phyloP scores from a whole-genome alignment of 2,113 vertebrate species.

The Bufo bufo region DNA sequence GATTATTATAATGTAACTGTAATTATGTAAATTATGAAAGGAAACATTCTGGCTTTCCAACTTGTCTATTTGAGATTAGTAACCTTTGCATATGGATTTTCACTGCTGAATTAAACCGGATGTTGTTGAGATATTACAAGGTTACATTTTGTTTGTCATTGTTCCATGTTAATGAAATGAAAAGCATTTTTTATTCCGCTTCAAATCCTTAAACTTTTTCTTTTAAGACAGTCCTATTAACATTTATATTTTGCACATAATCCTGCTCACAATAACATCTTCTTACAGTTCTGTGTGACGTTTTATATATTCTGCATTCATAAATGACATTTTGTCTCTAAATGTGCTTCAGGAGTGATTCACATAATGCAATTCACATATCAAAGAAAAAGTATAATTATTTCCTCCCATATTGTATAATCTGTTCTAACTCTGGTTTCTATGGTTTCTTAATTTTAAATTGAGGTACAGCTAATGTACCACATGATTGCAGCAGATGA shows the following conservation, averaged over 20 bases:
- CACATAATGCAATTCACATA: conserved; percentile 28
- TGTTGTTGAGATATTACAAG: not conserved
- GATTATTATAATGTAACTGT: too few relatives aligned
- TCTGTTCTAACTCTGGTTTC: conserved; percentile 8
- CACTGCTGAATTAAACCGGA: not conserved
- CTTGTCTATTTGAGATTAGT: too few relatives aligned
- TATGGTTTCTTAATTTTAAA: conserved; percentile 34
- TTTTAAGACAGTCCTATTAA: not conserved
- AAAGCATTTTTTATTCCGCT: not conserved
- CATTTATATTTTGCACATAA: not conserved
- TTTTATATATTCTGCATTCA: conserved; percentile 17
- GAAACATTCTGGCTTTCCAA: too few relatives aligned
- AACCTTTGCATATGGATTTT: too few relatives aligned
- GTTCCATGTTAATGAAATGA: not conserved
- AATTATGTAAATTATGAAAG: too few relatives aligned
- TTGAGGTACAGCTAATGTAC: not conserved
- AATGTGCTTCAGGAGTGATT: not conserved
- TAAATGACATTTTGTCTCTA: conserved; percentile 31
- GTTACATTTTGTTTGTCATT: not conserved
- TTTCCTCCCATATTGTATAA: conserved; percentile 4
- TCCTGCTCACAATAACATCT: not conserved
- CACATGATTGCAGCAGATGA: not conserved
- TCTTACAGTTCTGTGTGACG: not conserved
- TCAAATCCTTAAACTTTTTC: not conserved
- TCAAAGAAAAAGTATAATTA: conserved; percentile 26